These are phyloP conservation scores for Metridium senile DNA, from an alignment of 92 coral and sea anemone species.

Conservation along the genomic window DNA sequence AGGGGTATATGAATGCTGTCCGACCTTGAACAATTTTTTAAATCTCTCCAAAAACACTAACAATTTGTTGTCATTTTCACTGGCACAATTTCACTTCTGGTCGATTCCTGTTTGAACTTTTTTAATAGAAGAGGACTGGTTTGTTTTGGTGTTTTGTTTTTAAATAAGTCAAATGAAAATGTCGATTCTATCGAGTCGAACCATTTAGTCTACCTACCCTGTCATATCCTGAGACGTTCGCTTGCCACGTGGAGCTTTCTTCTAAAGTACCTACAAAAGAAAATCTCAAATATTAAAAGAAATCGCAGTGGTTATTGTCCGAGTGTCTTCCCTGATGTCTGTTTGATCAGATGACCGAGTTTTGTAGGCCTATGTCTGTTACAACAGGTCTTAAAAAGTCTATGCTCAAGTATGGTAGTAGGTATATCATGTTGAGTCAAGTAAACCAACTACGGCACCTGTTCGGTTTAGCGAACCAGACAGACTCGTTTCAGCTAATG, in stretches of 20 bases:
- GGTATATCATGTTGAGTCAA: constrained; percentile 38
- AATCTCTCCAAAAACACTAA: constrained; percentile 15
- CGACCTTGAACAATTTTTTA: constrained; percentile 16
- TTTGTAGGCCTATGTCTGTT: constrained; percentile 8
- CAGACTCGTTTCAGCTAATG: constrained; percentile 91
- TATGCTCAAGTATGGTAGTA: constrained; percentile 35
- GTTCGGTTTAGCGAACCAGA: constrained; percentile 96
- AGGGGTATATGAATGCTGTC: constrained; percentile 9
- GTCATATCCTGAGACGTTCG: constrained; percentile 50
- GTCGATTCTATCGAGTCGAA: constrained; percentile 1
- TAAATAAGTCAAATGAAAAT: constrained; percentile 41
- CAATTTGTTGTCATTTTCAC: constrained; percentile 70
- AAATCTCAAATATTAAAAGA: constrained; percentile 71
- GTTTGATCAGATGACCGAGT: constrained; percentile 35
- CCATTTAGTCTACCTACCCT: constrained; percentile 37
- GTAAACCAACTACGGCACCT: constrained; percentile 77
- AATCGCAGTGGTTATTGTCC: constrained; percentile 23
- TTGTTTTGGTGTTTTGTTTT: constrained; percentile 59
- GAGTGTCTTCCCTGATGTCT: constrained; percentile 38
- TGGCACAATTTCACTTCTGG: constrained; percentile 39
- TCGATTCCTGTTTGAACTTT: constrained; percentile 43
- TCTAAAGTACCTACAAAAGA: constrained; percentile 98
- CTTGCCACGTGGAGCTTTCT: constrained; percentile 98
- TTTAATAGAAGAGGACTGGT: constrained; percentile 19
- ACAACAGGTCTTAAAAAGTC: constrained; percentile 32